Percentiles rank a stretch among this genome's conserved stretches.
Evolutionary conservation across 2,888 invertebrate genomes (phyloP).

Genomic region (Spisula subtruncata): DNA sequence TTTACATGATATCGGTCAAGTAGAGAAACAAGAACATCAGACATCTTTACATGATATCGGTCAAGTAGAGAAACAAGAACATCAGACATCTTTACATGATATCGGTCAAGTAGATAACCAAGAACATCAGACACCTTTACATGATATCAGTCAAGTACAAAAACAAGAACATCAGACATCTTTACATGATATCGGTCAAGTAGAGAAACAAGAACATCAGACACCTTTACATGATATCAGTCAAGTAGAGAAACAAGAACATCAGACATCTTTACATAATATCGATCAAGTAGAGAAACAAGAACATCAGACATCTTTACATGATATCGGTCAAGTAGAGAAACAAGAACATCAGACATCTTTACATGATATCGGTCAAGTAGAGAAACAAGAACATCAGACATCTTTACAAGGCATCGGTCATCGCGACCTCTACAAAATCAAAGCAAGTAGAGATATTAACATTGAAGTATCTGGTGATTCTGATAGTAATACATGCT

Average conservation of each 20-base stretch:
- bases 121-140: not conserved
- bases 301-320: too few relatives aligned
- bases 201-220: not conserved
- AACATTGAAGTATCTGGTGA: not conserved
- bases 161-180: not conserved
- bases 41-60: too few relatives aligned
- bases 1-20: too few relatives aligned
- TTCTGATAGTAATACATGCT: too few relatives aligned
- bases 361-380: not conserved
- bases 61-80: not conserved
- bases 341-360: too few relatives aligned
- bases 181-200: too few relatives aligned
- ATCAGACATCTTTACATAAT: too few relatives aligned
- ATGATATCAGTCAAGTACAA: not conserved
- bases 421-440: not conserved
- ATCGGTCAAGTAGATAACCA: not conserved
- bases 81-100: too few relatives aligned
- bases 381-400: not conserved
- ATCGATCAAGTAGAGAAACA: too few relatives aligned
- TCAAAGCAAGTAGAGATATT: slow-evolving; percentile 18
- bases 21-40: not conserved
- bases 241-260: not conserved
- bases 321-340: too few relatives aligned
- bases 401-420: too few relatives aligned
- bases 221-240: too few relatives aligned